These are phyloP conservation scores for Eupithecia subfuscata DNA, from an alignment of 2,888 invertebrate species.

Conservation along the genomic window DNA sequence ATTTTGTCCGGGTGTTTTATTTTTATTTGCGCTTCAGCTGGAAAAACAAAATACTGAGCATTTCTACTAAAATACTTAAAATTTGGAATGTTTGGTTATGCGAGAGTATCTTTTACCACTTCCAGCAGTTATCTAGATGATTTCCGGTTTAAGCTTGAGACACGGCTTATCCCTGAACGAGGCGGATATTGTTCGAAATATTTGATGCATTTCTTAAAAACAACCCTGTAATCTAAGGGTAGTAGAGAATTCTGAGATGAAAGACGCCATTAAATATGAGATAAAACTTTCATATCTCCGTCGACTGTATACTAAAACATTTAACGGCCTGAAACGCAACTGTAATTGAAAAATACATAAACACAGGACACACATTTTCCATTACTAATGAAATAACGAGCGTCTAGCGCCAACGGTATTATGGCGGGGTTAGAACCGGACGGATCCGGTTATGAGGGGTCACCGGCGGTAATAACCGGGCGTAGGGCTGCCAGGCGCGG, in stretches of 20 bases:
- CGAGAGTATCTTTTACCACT: background rate
- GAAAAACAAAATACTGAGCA: background rate
- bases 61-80: background rate
- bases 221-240: background rate
- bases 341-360: slow-evolving; percentile 29
- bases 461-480: slow-evolving; percentile 64
- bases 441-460: slow-evolving; percentile 63
- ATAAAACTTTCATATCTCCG: background rate
- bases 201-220: background rate
- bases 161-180: background rate
- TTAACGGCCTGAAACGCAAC: background rate
- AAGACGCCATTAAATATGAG: background rate
- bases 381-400: slow-evolving; percentile 56
- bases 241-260: background rate
- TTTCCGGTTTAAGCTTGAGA: background rate
- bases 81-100: background rate
- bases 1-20: slow-evolving; percentile 31
- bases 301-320: background rate
- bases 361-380: slow-evolving; percentile 27
- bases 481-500: slow-evolving; percentile 26
- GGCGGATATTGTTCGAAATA: background rate
- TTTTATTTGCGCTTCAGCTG: slow-evolving; percentile 21
- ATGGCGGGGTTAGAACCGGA: slow-evolving; percentile 62
- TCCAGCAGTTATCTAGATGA: background rate
- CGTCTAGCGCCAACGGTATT: slow-evolving; percentile 55